A percentile compares a stretch with the other conserved stretches of the same genome.
Conservation (phyloP, 2,113 vertebrate genomes). For the Cyprinodon tularosa region DNA sequence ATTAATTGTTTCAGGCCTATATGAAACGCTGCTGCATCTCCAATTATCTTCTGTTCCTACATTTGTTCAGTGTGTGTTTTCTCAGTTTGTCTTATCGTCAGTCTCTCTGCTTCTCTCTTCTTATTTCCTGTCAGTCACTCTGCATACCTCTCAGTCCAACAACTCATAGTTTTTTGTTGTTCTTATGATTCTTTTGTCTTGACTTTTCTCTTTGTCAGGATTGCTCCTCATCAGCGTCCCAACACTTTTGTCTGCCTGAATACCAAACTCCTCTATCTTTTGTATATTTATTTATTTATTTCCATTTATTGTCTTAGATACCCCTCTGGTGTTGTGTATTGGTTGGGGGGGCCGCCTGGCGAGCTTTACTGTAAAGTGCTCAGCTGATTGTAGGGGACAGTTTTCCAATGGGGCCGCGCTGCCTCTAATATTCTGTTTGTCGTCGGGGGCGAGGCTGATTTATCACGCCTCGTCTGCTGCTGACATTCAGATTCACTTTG, state of each 20-base stretch:
- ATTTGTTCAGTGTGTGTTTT: background rate
- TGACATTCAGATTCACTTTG: constrained; percentile 77
- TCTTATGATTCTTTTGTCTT: constrained; percentile 29
- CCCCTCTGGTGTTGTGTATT: constrained; percentile 49
- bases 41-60: background rate
- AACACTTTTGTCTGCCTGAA: constrained; percentile 37
- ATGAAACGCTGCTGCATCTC: background rate
- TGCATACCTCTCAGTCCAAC: constrained; percentile 28
- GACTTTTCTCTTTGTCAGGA: constrained; percentile 30
- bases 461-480: constrained; percentile 70
- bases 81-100: background rate
- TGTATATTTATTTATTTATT: background rate
- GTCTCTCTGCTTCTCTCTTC: background rate
- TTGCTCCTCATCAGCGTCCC: constrained; percentile 11
- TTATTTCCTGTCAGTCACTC: constrained; percentile 5
- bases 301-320: constrained; percentile 24
- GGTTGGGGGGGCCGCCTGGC: constrained; percentile 41
- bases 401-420: constrained; percentile 73
- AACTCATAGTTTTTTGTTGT: constrained; percentile 25
- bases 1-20: too few species aligned
- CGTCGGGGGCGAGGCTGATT: constrained; percentile 72
- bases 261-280: constrained; percentile 31
- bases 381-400: constrained; percentile 76
- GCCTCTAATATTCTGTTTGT: constrained; percentile 79
- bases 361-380: constrained; percentile 72